Evolutionary conservation across 2,113 vertebrate genomes (phyloP), one percentile per base, ranked within the genome.

Genomic region (Semicossyphus pulcher): DNA sequence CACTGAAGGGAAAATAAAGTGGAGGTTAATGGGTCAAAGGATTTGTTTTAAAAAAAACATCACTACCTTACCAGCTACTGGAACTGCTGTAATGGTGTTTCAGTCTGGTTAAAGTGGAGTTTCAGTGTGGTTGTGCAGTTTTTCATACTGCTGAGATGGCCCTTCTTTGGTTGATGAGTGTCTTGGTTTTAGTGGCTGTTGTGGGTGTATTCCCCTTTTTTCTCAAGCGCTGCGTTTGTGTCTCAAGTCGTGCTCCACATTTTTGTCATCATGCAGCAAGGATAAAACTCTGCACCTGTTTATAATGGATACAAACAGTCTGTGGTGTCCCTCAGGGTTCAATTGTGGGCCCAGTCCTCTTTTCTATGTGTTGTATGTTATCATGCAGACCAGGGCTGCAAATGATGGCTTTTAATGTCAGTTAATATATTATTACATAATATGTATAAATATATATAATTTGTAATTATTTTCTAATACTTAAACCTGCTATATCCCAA

Each of bases 161-260:
- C 66, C 53, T 67, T 85, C 67, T 83, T 58, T 49, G 36, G 14
- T 28, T 64, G 77, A 87, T 23, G 57, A 75, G 26, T 49, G 34
- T 78, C 59, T 86, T 86, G 85, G 88, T 83, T 88, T 89, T 86
- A 69, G 88, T 68, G 83, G 85, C 76, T 67, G 67, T 18, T 87
- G 89, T 86, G 88, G 88, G 88, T 78, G 84, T 89, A 39, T 34
- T 57, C 34, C 68, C 42, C 36, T 71, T n/a, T 81, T 77, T 66
- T 88, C 64, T 83, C 10, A 14, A 68, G 61, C 10, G 32, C n/a
- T 37, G 10, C 7, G 42, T 79, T 76, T 59, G 26, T 15, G 5
- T 76, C 18, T 62, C 23, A 31, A 21, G 44, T 47, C n/a, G 37
- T 53, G 59, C 72, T 76, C 11, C n/a, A 39, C 52, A 36, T 72